Evolutionary conservation across 2,888 invertebrate species (phyloP), one percentile per base, ranked within the genome.

Genomic region (Bombylius major): DNA sequence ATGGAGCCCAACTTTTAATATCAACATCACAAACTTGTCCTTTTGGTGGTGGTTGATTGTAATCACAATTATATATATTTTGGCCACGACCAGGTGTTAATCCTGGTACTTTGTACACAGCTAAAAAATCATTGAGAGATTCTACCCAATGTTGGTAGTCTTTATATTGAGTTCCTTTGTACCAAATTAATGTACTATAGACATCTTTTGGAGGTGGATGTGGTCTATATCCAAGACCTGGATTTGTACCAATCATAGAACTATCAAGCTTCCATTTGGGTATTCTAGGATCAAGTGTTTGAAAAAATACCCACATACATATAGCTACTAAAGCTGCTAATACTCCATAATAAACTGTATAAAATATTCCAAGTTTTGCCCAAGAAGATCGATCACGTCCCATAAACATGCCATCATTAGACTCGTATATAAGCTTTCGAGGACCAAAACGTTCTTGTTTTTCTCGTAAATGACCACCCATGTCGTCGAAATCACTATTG

Each of bases 141-240:
- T 86, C 78, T 32, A 83, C 84, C 92, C 93, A 93, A 67, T 83
- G 82, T 61, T 82, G 78, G 68, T 85, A 89, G 69, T 88, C 88
- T 51, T 82, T 81, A 56, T 79, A 79, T 59, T 87, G 84, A n/a
- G 88, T 87, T 47, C 88, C 89, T 70, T 86, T 87, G 77, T 94
- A 96, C 88, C 94, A 91, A 72, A 99, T 93, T 62, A 99, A 80
- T 44, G 96, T 95, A 70, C 95, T 96, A 65, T 93, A 91, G 48
- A 92, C 87, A 70, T 95, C 92, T 46, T 81, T 81, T 56, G 81
- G 79, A 48, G 88, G 84, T 8, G 97, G 92, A 80, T 89, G 83
- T 8, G 99, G 98, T 62, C 97, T 81, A 76, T 95, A 98, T 60
- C 97, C 97, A 56, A 98, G 79, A 54, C 96, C 97, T 62, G 98